Conservation (phyloP, 2,113 vertebrate species). For the Tor tambroides region DNA sequence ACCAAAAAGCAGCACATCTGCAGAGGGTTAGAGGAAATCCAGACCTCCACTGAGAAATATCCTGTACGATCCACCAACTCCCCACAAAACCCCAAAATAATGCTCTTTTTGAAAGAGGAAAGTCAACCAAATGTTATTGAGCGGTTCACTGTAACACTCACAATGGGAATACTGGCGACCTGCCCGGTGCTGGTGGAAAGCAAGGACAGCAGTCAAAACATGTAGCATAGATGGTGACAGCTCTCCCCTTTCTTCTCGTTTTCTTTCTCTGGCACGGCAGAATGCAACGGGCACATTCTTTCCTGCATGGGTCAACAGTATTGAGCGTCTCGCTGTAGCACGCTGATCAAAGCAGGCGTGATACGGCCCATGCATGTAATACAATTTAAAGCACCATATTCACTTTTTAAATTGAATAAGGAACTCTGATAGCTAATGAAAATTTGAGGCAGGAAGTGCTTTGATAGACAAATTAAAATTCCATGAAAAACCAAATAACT, state of each 20-base stretch:
- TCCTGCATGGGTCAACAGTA: slow-evolving; percentile 46
- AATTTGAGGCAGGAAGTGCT: slow-evolving; percentile 76
- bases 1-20: slow-evolving; percentile 46
- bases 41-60: slow-evolving; percentile 45
- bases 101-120: slow-evolving; percentile 21
- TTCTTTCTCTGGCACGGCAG: background rate
- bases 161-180: slow-evolving; percentile 25
- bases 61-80: slow-evolving; percentile 22
- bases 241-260: slow-evolving; percentile 49
- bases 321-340: slow-evolving; percentile 8
- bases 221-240: slow-evolving; percentile 56
- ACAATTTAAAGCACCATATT: slow-evolving; percentile 74
- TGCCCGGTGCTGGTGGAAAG: slow-evolving; percentile 41
- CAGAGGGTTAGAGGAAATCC: slow-evolving; percentile 40
- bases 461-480: slow-evolving; percentile 76
- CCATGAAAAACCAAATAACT: slow-evolving; percentile 64
- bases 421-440: slow-evolving; percentile 79
- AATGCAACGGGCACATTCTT: slow-evolving; percentile 25
- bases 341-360: slow-evolving; percentile 68
- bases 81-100: slow-evolving; percentile 23
- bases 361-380: slow-evolving; percentile 76
- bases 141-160: slow-evolving; percentile 21
- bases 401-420: slow-evolving; percentile 78
- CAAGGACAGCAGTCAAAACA: background rate
- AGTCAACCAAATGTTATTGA: slow-evolving; percentile 42